Percentiles rank a stretch among this genome's conserved stretches.
Evolutionary conservation across 2,113 vertebrate species (phyloP).

Genomic region (Ceyx melanurus): DNA sequence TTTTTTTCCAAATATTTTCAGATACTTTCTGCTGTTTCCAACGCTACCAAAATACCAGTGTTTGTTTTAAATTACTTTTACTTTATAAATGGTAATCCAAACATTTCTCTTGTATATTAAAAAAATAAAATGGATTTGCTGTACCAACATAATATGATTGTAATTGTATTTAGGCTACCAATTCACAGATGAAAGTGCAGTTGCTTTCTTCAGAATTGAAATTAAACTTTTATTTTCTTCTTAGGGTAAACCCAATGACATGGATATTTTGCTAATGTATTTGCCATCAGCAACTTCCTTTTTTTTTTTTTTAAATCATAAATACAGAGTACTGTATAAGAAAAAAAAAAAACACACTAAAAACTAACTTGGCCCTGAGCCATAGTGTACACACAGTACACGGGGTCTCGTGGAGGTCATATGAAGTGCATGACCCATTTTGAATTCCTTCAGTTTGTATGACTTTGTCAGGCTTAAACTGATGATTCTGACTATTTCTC

Average conservation of each 20-base stretch:
- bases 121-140: not conserved
- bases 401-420: not conserved
- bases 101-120: not conserved
- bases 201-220: not conserved
- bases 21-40: not conserved
- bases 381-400: not conserved
- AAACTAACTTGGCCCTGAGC: not conserved
- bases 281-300: slow-evolving; percentile 5
- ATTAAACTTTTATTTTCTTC: not conserved
- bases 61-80: not conserved
- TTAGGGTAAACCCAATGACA: not conserved
- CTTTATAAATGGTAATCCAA: not conserved
- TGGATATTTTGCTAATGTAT: slow-evolving; percentile 1
- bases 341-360: not conserved
- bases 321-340: not conserved
- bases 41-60: not conserved
- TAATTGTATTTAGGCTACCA: not conserved
- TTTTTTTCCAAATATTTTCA: not conserved
- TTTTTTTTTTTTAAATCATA: not conserved
- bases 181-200: not conserved
- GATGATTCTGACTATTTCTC: not conserved
- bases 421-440: not conserved
- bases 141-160: not conserved
- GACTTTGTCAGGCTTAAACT: not conserved
- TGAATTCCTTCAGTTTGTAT: not conserved